Evolutionary conservation across 2,888 invertebrate genomes (phyloP).

Genomic region (Eueremaeus valkanovi): DNA sequence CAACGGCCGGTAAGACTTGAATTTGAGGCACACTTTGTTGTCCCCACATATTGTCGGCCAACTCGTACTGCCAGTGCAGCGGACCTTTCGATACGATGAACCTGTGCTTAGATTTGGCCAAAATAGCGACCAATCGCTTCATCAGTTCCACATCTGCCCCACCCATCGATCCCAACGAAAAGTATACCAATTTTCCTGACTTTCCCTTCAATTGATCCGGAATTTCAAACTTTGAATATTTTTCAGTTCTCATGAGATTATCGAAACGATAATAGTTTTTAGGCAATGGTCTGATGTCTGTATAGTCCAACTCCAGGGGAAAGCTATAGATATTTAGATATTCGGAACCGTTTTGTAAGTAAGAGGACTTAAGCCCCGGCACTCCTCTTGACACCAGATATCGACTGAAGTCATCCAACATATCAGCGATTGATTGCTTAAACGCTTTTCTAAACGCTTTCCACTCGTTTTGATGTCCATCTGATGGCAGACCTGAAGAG

Average conservation of each 20-base stretch:
- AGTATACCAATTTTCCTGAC: slow-evolving; percentile 3
- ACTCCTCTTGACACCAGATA: too few species aligned
- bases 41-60: slow-evolving; percentile 18
- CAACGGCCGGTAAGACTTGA: not conserved
- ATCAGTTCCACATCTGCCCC: slow-evolving; percentile 9
- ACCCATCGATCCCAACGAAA: slow-evolving; percentile 35
- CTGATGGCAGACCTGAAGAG: not conserved
- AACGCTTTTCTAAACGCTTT: not conserved
- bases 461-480: not conserved
- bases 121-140: slow-evolving; percentile 6
- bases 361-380: too few species aligned
- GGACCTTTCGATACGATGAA: slow-evolving; percentile 32
- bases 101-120: slow-evolving; percentile 30
- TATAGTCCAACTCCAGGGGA: not conserved
- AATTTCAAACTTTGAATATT: not conserved
- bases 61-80: not conserved
- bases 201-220: not conserved
- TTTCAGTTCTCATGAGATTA: not conserved
- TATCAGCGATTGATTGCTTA: not conserved
- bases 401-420: too few species aligned
- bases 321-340: not conserved
- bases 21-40: not conserved
- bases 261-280: not conserved
- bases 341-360: not conserved
- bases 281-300: not conserved